A percentile compares a stretch with the other conserved stretches of the same genome.
These are phyloP conservation scores for Leptopterna dolabrata DNA, from an alignment of 2,888 invertebrate species.

Conservation along the genomic window DNA sequence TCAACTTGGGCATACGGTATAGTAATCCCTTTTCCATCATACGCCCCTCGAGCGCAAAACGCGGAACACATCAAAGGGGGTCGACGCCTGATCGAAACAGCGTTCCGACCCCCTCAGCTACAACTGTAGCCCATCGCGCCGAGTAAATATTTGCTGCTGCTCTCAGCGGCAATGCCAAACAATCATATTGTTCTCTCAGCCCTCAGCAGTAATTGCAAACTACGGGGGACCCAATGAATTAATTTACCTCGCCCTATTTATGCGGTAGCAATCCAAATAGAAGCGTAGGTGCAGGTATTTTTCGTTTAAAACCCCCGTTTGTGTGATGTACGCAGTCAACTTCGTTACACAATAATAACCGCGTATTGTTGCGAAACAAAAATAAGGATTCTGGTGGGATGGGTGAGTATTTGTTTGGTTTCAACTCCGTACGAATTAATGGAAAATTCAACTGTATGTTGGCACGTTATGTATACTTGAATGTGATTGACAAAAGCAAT, in stretches of 20 bases:
- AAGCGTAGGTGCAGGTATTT: too few relatives aligned
- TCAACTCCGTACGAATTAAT: too few relatives aligned
- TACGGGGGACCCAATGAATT: not conserved
- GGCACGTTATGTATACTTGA: too few relatives aligned
- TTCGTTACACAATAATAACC: too few relatives aligned
- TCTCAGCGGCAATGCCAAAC: not conserved
- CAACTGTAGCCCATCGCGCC: not conserved
- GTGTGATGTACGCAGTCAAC: too few relatives aligned
- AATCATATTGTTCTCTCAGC: not conserved
- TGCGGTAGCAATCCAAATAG: not conserved
- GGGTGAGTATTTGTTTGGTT: too few relatives aligned
- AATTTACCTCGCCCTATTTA: not conserved
- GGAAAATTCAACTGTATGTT: too few relatives aligned
- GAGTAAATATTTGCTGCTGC: not conserved
- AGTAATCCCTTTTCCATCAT: not conserved
- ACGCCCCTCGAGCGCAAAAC: not conserved
- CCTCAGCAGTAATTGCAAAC: not conserved
- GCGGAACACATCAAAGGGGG: not conserved
- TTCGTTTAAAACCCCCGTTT: too few relatives aligned
- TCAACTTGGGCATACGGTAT: not conserved
- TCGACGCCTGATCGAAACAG: not conserved
- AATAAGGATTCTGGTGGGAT: too few relatives aligned
- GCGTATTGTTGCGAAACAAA: too few relatives aligned
- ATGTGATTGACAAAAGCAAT: too few relatives aligned
- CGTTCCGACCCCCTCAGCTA: not conserved